Percentiles rank a stretch among this genome's conserved stretches.
These are phyloP conservation scores for Atethmia centrago DNA, from an alignment of 2,888 invertebrate genomes.

Conservation along the genomic window DNA sequence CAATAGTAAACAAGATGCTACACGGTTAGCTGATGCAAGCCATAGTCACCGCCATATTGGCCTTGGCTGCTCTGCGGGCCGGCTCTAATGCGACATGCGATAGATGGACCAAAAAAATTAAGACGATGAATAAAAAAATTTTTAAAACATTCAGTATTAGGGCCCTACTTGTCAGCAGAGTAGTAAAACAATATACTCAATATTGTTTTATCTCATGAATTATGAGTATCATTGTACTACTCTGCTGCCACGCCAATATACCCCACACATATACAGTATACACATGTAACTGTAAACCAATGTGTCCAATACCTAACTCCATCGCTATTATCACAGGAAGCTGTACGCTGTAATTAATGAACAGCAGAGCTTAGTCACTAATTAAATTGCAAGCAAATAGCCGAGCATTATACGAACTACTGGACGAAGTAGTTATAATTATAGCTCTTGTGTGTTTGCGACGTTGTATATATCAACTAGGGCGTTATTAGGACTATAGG, in stretches of 20 bases:
- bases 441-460: conserved; percentile 46
- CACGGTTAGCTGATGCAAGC: too few species aligned
- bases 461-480: conserved; percentile 21
- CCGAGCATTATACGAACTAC: conserved; percentile 59
- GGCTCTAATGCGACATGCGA: too few species aligned
- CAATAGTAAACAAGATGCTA: too few species aligned
- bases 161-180: background rate
- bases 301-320: conserved; percentile 49
- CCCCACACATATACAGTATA: background rate
- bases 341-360: conserved; percentile 74
- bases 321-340: conserved; percentile 63
- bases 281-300: conserved; percentile 16
- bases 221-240: too few species aligned
- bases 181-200: too few species aligned
- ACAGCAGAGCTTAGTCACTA: conserved; percentile 68
- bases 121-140: too few species aligned
- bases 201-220: too few species aligned
- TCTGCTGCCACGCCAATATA: background rate
- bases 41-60: too few species aligned
- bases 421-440: conserved; percentile 61
- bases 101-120: too few species aligned
- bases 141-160: too few species aligned
- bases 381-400: conserved; percentile 75
- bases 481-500: conserved; percentile 19
- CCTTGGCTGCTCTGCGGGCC: too few species aligned